Evolutionary conservation across 2,797 vertebrate genomes (phyloP).

Genomic region (Esox masquinongy): DNA sequence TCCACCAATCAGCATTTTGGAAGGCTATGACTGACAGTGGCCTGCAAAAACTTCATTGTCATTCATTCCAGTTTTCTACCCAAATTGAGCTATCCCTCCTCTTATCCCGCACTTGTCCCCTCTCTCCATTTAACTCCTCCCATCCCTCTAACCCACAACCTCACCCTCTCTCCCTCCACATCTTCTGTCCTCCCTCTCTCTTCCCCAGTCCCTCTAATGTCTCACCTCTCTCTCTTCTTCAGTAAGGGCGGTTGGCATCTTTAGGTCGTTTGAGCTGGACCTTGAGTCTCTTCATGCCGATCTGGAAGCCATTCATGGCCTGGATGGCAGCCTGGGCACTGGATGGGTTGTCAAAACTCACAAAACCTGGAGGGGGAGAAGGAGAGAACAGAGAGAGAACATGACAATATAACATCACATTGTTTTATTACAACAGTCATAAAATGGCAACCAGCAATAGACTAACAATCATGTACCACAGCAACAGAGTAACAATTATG

Average conservation of each 20-base stretch:
- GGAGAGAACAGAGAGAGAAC: slow-evolving; percentile 5
- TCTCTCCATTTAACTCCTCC: neutral
- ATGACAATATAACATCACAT: neutral
- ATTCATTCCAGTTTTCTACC: neutral
- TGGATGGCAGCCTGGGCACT: slow-evolving; percentile 98
- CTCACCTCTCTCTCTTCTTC: slow-evolving; percentile 53
- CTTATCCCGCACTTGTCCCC: slow-evolving; percentile 11
- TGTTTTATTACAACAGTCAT: neutral
- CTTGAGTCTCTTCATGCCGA: slow-evolving; percentile 99
- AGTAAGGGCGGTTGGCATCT: slow-evolving; percentile 95
- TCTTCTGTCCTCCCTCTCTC: slow-evolving; percentile 6
- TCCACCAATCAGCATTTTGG: slow-evolving; percentile 49
- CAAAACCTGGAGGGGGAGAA: slow-evolving; percentile 76
- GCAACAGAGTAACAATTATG: too few species aligned
- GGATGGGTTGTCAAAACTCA: slow-evolving; percentile 95
- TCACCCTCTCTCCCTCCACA: neutral
- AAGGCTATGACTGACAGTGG: neutral
- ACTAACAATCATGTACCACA: neutral
- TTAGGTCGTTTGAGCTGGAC: slow-evolving; percentile 97
- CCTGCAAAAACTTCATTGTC: neutral
- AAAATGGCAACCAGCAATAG: neutral
- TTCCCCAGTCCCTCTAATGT: slow-evolving; percentile 16
- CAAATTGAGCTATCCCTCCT: neutral
- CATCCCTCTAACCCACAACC: neutral
- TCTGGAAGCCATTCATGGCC: slow-evolving; percentile 99